phyloP scores from a whole-genome alignment of 2,888 invertebrate species.

The Stenurella melanura region DNA sequence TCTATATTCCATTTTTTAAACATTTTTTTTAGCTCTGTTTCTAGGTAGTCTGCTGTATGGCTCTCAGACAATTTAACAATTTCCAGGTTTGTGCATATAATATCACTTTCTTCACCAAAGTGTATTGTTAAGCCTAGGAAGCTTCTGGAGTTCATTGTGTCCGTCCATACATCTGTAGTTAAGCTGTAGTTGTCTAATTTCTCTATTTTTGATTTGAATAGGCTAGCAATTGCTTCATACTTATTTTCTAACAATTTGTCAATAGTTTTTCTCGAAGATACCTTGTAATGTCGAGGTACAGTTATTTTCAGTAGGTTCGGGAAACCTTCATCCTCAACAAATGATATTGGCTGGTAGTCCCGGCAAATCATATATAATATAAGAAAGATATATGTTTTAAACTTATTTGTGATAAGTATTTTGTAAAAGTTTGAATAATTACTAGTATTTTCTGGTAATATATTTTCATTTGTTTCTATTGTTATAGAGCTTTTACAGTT shows the following conservation, averaged over 20 bases:
- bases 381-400: no score
- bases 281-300: slow-evolving; percentile 2
- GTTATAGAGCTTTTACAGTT: no score
- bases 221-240: background rate
- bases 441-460: no score
- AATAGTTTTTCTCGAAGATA: background rate
- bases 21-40: no score
- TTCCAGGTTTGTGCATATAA: background rate
- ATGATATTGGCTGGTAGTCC: background rate
- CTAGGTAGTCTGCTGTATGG: background rate
- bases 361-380: slow-evolving; percentile 17
- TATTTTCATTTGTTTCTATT: no score
- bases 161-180: background rate
- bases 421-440: no score
- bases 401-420: no score
- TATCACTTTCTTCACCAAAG: background rate
- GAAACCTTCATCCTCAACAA: slow-evolving; percentile 14
- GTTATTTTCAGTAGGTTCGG: background rate
- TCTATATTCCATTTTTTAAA: no score
- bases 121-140: background rate
- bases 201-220: background rate
- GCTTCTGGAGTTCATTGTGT: background rate
- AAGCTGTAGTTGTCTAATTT: background rate
- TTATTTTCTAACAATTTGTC: background rate
- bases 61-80: background rate